These are phyloP conservation scores for Turdus rufiventris DNA, from an alignment of 2,113 vertebrate species.

Conservation along the genomic window DNA sequence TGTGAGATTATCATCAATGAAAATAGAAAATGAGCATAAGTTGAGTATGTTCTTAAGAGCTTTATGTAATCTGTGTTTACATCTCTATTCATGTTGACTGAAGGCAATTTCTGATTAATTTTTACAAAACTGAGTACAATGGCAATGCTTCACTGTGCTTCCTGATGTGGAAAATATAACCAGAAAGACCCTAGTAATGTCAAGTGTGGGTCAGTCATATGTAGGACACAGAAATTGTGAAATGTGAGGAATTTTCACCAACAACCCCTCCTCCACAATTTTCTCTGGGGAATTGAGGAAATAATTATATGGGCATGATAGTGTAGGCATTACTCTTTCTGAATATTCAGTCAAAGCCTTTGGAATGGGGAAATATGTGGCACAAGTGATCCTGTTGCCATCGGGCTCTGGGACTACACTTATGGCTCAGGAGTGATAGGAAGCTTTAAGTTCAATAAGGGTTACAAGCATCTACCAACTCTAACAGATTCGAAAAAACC, in stretches of 20 bases:
- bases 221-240: background rate
- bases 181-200: background rate
- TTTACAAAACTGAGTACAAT: background rate
- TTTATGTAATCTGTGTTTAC: background rate
- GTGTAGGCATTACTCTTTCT: background rate
- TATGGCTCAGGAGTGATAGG: background rate
- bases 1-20: background rate
- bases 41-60: background rate
- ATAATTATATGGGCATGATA: background rate
- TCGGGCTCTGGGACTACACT: background rate
- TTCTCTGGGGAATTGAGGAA: background rate
- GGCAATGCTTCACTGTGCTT: background rate
- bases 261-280: background rate
- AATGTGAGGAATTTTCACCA: background rate
- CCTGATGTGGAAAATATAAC: background rate
- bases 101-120: background rate
- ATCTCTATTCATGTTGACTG: background rate
- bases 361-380: background rate
- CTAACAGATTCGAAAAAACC: fast-evolving
- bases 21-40: background rate
- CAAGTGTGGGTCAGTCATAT: background rate
- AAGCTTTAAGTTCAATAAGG: background rate
- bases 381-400: background rate
- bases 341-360: background rate
- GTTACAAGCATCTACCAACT: background rate